These are phyloP conservation scores for Phalacrocorax carbo DNA, from an alignment of 2,113 vertebrate genomes.

Conservation along the genomic window DNA sequence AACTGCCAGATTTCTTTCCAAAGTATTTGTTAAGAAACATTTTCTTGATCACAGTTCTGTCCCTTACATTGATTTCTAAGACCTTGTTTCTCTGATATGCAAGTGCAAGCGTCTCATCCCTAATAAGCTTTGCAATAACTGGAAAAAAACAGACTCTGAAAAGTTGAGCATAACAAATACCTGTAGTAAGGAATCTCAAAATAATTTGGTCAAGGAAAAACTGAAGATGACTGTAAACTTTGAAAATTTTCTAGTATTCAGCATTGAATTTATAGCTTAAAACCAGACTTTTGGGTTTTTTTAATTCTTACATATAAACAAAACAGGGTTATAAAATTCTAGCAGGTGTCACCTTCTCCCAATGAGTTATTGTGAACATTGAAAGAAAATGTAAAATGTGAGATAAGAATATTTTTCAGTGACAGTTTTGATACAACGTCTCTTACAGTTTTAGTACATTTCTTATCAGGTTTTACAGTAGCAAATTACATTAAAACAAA, in stretches of 20 bases:
- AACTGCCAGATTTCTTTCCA: neutral
- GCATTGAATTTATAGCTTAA: neutral
- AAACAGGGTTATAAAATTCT: neutral
- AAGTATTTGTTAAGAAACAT: neutral
- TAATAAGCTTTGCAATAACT: neutral
- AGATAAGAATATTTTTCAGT: neutral
- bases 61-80: neutral
- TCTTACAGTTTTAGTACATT: neutral
- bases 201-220: neutral
- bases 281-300: neutral
- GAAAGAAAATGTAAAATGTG: neutral
- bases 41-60: neutral
- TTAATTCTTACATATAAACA: neutral
- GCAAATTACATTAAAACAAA: slow-evolving; percentile 27
- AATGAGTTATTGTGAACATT: neutral
- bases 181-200: neutral
- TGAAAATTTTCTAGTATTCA: neutral
- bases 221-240: neutral
- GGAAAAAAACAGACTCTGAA: neutral
- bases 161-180: neutral
- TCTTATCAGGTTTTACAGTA: neutral
- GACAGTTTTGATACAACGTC: neutral
- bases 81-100: neutral
- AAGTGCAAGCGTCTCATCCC: neutral
- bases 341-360: neutral